These are phyloP conservation scores for Rhynchotus rufescens DNA, from an alignment of 2,797 vertebrate species.

Conservation along the genomic window DNA sequence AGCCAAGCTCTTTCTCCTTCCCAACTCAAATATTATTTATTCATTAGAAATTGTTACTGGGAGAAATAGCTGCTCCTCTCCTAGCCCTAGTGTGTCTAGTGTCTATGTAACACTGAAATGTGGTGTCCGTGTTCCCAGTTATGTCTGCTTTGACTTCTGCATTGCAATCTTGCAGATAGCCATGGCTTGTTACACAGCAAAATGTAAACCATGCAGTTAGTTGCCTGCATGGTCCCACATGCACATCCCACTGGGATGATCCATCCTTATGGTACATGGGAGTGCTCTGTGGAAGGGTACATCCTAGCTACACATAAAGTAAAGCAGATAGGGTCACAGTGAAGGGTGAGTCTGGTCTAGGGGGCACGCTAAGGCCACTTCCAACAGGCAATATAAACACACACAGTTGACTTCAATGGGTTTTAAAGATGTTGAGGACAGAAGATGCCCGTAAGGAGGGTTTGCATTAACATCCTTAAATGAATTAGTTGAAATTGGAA, in stretches of 20 bases:
- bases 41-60: slow-evolving; percentile 5
- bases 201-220: not conserved
- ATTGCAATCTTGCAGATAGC: not conserved
- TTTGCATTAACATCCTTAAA: not conserved
- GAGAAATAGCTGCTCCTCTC: not conserved
- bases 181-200: not conserved
- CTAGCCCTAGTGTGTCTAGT: not conserved
- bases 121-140: not conserved
- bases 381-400: not conserved
- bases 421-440: not conserved
- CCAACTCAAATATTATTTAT: slow-evolving; percentile 45
- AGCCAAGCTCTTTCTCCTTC: slow-evolving; percentile 43
- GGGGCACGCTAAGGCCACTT: not conserved
- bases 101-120: not conserved
- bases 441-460: not conserved
- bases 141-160: not conserved
- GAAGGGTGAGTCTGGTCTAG: not conserved
- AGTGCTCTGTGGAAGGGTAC: too few relatives aligned
- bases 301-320: not conserved
- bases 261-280: too few relatives aligned
- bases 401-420: not conserved
- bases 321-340: not conserved
- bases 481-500: not conserved
- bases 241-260: not conserved
- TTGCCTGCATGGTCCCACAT: rapidly evolving